Percentiles rank a stretch among this genome's conserved stretches.
These are phyloP conservation scores for Gastracanthus pulcherrimus DNA, from an alignment of 2,888 invertebrate genomes.

Conservation along the genomic window DNA sequence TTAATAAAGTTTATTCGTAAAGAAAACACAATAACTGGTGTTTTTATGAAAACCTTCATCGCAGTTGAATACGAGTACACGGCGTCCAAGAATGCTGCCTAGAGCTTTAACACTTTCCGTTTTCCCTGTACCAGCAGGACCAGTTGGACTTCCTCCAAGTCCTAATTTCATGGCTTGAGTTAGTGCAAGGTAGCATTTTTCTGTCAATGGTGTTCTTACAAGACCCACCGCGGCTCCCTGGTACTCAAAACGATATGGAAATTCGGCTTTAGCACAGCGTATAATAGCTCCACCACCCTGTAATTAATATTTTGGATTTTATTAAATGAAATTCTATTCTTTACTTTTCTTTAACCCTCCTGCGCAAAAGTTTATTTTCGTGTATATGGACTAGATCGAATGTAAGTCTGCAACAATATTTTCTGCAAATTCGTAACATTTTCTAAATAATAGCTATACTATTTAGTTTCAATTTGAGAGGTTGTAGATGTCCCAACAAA, in stretches of 20 bases:
- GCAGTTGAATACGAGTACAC: slow-evolving; percentile 98
- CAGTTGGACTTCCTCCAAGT: slow-evolving; percentile 98
- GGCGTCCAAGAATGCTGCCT: slow-evolving; percentile 92
- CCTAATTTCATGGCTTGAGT: slow-evolving; percentile 98
- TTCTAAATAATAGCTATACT: too few relatives aligned
- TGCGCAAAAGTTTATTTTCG: too few relatives aligned
- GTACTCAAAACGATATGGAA: slow-evolving; percentile 98
- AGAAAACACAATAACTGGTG: too few relatives aligned
- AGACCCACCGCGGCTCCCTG: slow-evolving; percentile 97
- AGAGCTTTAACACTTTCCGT: slow-evolving; percentile 99
- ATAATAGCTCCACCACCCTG: slow-evolving; percentile 82
- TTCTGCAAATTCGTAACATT: too few relatives aligned
- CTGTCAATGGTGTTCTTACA: slow-evolving; percentile 96
- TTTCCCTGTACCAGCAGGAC: slow-evolving; percentile 99
- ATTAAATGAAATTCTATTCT: not conserved
- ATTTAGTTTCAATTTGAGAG: too few relatives aligned
- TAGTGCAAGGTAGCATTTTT: slow-evolving; percentile 97
- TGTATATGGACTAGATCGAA: too few relatives aligned
- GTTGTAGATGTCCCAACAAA: too few relatives aligned
- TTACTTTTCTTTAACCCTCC: too few relatives aligned
- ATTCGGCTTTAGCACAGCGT: slow-evolving; percentile 95
- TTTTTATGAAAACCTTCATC: slow-evolving; percentile 84
- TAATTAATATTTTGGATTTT: slow-evolving; percentile 19
- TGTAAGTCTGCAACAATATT: too few relatives aligned
- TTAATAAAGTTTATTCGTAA: not conserved